A percentile compares a stretch with the other conserved stretches of the same genome.
Conservation (phyloP, 1,140 invertebrate species). For the Trinorchestia longiramus region DNA sequence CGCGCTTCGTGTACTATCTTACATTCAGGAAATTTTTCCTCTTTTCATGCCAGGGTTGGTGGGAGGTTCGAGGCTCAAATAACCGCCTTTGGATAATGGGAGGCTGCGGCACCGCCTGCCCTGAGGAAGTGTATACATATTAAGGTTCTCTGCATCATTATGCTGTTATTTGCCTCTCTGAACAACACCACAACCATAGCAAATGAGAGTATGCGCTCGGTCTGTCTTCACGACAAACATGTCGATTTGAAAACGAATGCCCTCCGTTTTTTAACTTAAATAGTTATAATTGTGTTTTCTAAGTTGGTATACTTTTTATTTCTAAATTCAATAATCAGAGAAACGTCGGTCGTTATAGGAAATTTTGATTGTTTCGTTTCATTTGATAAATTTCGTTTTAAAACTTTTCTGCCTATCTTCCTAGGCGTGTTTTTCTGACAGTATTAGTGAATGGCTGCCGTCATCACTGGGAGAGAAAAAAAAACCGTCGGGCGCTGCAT, state of each 20-base stretch:
- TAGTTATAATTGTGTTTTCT: background rate
- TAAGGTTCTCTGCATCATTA: background rate
- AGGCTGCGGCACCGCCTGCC: background rate
- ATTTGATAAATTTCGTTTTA: background rate
- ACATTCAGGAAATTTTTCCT: too few species aligned
- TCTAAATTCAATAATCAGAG: background rate
- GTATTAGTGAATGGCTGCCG: background rate
- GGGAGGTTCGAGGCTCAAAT: background rate
- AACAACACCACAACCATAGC: background rate
- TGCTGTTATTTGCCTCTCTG: background rate
- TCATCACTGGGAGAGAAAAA: background rate
- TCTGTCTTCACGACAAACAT: background rate
- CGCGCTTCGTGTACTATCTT: too few species aligned
- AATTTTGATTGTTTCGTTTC: background rate
- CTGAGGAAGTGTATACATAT: background rate
- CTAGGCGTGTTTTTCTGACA: background rate
- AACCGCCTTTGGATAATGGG: background rate
- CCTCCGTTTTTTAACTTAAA: background rate
- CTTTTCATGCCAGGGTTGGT: background rate
- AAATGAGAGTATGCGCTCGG: background rate
- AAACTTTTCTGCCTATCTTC: background rate
- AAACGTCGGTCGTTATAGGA: background rate
- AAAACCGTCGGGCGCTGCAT: background rate
- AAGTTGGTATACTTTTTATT: background rate
- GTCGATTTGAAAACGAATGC: background rate